Percentiles rank a stretch among this genome's conserved stretches.
phyloP scores from a whole-genome alignment of 2,888 invertebrate genomes.

The Caenorhabditis uteleia region DNA sequence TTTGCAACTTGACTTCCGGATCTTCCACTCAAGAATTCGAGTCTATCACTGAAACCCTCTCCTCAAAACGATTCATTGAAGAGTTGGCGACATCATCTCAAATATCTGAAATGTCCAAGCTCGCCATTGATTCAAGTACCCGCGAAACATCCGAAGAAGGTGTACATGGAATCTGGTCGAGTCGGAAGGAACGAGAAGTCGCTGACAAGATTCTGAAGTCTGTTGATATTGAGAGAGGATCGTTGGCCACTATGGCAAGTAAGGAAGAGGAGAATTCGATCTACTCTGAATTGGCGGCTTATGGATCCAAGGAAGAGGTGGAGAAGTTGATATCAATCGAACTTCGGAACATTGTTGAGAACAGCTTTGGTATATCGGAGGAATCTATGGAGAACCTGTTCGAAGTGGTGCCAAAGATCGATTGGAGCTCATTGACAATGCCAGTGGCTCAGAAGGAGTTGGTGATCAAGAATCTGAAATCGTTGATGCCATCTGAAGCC shows the following conservation, averaged over 20 bases:
- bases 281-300: slow-evolving; percentile 21
- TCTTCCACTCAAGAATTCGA: slow-evolving; percentile 17
- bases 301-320: slow-evolving; percentile 14
- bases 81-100: no score
- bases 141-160: slow-evolving; percentile 18
- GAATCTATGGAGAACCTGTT: slow-evolving; percentile 16
- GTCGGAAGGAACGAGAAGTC: slow-evolving; percentile 12
- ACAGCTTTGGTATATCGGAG: slow-evolving; percentile 23
- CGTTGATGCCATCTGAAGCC: slow-evolving; percentile 9
- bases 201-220: slow-evolving; percentile 18
- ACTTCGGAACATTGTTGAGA: slow-evolving; percentile 23
- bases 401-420: slow-evolving; percentile 30
- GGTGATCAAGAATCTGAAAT: slow-evolving; percentile 20
- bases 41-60: no score
- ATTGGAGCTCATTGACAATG: slow-evolving; percentile 29
- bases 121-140: no score
- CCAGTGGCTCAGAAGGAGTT: slow-evolving; percentile 21
- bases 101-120: no score
- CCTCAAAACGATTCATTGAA: no score
- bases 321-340: slow-evolving; percentile 18
- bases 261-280: slow-evolving; percentile 11
- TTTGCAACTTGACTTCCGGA: slow-evolving; percentile 21
- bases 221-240: slow-evolving; percentile 13
- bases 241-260: slow-evolving; percentile 8
- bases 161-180: slow-evolving; percentile 26